Evolutionary conservation across 2,797 vertebrate genomes (phyloP), one percentile per base, ranked within the genome.

Genomic region (Prunella strophiata): DNA sequence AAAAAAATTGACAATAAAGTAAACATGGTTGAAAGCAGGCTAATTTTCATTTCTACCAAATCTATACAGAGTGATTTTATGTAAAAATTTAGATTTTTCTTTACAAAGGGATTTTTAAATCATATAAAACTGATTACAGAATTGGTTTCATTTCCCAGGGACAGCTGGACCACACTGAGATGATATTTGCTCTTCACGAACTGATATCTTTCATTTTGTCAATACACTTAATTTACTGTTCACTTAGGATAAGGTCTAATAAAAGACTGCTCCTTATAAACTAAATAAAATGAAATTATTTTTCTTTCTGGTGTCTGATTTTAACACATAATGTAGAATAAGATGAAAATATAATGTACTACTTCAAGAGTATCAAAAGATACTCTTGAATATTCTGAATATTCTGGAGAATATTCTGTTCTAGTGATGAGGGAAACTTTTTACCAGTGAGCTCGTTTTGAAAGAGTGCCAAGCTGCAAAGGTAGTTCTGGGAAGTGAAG

Each of bases 1-100:
- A 94, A 95, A 92, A 83, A 84, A 95, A 91, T 2, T 94, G 87
- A 88, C 89, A 96, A 95, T 86, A 86, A 94, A 92, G 77, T 95
- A 95, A 95, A 91, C 91, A 90, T 79, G 61, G 68, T 76, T 94
- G 92, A 96, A 96, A 95, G 92, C 55, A 91, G 65, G 8, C 89
- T 92, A 78, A 93, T 94, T 95, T 95, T 89, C 89, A 92, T 91
- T 94, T 77, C 68, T 29, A 84, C 34, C 47, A 92, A 79, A 85
- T 58, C 77, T 66, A 92, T 66, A 89, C 22, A 72, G 47, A 91
- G 47, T 61, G 34, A 89, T 63, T 89, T 93, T 47, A 83, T 67
- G 76, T 63, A 88, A 95, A 93, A 95, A 88, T 75, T 40, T 25
- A 73, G 43, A 78, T 84, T 72, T 89, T 88, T 55, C 43, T 88